A percentile compares a stretch with the other conserved stretches of the same genome.
Evolutionary conservation across 37 sponge, comb jelly and placozoan genomes (phyloP).

Genomic region (Amphimedon queenslandica): DNA sequence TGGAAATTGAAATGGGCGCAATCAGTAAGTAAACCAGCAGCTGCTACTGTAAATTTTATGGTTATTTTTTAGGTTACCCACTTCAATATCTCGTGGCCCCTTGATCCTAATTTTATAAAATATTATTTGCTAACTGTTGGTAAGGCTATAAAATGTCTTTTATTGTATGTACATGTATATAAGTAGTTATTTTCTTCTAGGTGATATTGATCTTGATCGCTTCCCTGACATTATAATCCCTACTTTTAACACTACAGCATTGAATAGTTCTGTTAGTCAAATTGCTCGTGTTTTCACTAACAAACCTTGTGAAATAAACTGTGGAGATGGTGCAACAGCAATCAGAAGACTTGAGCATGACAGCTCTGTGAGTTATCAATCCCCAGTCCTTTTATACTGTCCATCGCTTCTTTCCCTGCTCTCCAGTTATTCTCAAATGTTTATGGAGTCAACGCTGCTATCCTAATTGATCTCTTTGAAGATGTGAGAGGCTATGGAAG

Average conservation of each 20-base stretch:
- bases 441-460: background rate
- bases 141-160: too few species aligned
- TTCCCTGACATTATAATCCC: slow-evolving; percentile 20
- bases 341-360: slow-evolving; percentile 14
- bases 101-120: too few species aligned
- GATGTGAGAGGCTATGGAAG: background rate
- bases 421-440: background rate
- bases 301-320: too few species aligned
- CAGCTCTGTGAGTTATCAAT: slow-evolving; percentile 44
- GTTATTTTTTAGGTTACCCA: too few species aligned
- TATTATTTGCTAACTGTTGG: too few species aligned
- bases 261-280: background rate
- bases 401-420: background rate
- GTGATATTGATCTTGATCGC: slow-evolving; percentile 43
- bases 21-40: too few species aligned
- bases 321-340: too few species aligned
- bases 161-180: too few species aligned
- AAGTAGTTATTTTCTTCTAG: too few species aligned
- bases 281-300: background rate
- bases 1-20: background rate
- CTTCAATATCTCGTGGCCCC: too few species aligned
- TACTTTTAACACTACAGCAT: background rate
- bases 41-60: too few species aligned
- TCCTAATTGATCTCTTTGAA: background rate
- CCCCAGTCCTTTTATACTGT: too few species aligned